phyloP scores from a whole-genome alignment of 2,113 vertebrate species.

The Anthoscopus minutus region DNA sequence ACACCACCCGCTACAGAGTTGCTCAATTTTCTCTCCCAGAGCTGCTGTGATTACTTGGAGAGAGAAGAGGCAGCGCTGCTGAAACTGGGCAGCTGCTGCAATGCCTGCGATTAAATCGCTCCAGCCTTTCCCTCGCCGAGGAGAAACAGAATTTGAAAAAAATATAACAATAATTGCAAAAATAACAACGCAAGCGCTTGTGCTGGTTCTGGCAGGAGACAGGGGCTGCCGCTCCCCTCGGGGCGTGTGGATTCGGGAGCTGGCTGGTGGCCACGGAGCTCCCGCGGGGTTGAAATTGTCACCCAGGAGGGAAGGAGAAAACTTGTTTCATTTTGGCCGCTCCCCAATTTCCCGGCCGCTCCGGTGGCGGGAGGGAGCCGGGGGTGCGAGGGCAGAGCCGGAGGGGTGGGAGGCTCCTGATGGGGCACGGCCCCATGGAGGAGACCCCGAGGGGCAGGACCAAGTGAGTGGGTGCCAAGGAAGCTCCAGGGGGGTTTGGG shows the following conservation, averaged over 20 bases:
- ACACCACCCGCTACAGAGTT: not conserved
- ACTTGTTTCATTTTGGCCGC: slow-evolving; percentile 5
- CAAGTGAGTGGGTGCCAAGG: fast-evolving
- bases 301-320: not conserved
- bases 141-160: not conserved
- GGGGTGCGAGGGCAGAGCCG: not conserved
- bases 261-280: not conserved
- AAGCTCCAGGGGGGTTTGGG: not conserved
- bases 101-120: not conserved
- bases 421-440: fast-evolving
- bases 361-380: not conserved
- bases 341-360: not conserved
- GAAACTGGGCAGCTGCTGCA: not conserved
- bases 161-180: not conserved
- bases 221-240: not conserved
- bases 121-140: not conserved
- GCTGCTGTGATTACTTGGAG: not conserved
- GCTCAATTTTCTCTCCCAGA: slow-evolving; percentile 16
- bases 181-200: fast-evolving
- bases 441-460: not conserved
- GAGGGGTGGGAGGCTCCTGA: fast-evolving
- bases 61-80: not conserved
- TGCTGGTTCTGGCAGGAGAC: not conserved
- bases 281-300: slow-evolving; percentile 5
- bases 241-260: not conserved